phyloP scores from a whole-genome alignment of 2,113 vertebrate species.

The Tapirus terrestris region DNA sequence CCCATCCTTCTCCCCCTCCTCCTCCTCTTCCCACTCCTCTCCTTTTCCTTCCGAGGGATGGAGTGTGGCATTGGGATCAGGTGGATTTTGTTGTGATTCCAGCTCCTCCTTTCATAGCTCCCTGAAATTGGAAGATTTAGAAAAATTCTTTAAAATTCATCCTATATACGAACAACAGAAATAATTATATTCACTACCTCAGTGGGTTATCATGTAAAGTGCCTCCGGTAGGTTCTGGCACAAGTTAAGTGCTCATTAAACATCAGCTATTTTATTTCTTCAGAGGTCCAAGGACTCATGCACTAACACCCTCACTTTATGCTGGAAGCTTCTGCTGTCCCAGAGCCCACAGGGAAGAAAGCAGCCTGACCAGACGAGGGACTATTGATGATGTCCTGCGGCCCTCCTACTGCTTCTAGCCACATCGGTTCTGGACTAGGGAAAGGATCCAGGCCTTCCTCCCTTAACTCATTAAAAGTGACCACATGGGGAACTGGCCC shows the following conservation, averaged over 20 bases:
- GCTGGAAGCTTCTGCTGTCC: not conserved
- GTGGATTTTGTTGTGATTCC: not conserved
- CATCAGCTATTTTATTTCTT: not conserved
- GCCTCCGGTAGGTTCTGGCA: not conserved
- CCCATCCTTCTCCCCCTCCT: not conserved
- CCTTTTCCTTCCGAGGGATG: not conserved
- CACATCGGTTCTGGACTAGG: not conserved
- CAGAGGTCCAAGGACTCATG: not conserved
- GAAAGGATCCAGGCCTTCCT: not conserved
- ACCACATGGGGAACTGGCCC: not conserved
- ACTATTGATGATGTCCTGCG: not conserved
- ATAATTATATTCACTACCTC: not conserved
- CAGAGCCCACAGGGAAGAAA: not conserved
- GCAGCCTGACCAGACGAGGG: not conserved
- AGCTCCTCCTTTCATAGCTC: not conserved
- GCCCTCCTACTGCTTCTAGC: not conserved
- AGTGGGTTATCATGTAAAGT: not conserved
- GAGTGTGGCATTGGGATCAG: not conserved
- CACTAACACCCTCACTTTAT: not conserved
- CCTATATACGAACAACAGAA: not conserved
- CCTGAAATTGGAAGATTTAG: not conserved
- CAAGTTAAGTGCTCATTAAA: not conserved
- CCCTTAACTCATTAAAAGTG: not conserved
- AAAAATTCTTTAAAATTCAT: not conserved
- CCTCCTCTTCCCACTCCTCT: not conserved